phyloP scores from a whole-genome alignment of 1,140 invertebrate genomes.

The Palaemon carinicauda region DNA sequence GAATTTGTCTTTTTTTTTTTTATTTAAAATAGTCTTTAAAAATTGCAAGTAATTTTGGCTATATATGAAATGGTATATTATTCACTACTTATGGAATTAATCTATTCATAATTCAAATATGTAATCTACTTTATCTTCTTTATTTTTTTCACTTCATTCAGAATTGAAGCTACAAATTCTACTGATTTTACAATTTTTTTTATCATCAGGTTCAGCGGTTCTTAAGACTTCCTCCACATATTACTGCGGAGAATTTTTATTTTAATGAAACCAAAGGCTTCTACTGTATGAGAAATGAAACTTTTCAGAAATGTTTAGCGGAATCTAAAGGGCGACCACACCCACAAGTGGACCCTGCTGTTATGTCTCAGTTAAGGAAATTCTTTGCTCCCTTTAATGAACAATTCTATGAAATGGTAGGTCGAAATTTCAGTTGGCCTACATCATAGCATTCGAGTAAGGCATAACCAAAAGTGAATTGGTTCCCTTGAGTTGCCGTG shows the following conservation, averaged over 20 bases:
- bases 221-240: constrained; percentile 80
- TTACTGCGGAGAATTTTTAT: constrained; percentile 91
- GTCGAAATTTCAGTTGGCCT: constrained; percentile 87
- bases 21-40: too few species aligned
- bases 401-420: constrained; percentile 88
- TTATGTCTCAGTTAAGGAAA: constrained; percentile 79
- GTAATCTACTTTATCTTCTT: too few species aligned
- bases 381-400: constrained; percentile 93
- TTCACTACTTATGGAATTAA: too few species aligned
- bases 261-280: constrained; percentile 95
- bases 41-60: too few species aligned
- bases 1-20: too few species aligned
- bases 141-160: too few species aligned
- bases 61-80: too few species aligned
- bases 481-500: too few species aligned
- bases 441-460: constrained; percentile 44
- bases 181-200: not conserved
- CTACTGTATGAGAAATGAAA: constrained; percentile 77
- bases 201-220: constrained; percentile 85
- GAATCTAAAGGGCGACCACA: constrained; percentile 93
- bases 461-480: too few species aligned
- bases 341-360: constrained; percentile 78
- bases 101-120: too few species aligned
- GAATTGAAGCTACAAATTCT: too few species aligned
- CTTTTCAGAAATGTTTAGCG: constrained; percentile 82